Conservation (phyloP, 2,797 vertebrate genomes). For the Lepus townsendii region DNA sequence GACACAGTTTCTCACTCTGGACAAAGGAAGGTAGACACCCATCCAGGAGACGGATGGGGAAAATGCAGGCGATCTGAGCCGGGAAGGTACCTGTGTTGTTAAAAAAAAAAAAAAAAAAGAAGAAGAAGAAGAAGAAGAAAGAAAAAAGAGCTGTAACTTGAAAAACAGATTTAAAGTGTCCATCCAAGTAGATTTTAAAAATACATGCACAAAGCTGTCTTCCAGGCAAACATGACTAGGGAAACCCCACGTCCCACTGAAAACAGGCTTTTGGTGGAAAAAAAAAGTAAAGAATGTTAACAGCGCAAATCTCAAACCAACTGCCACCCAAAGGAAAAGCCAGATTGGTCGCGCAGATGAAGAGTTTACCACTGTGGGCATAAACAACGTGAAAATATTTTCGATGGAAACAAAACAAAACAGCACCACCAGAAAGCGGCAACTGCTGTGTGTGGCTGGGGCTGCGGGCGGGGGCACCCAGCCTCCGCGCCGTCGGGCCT, state of each 20-base stretch:
- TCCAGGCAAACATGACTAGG: constrained; percentile 12
- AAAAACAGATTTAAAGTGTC: constrained; percentile 25
- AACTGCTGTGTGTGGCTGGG: not conserved
- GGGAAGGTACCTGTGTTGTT: constrained; percentile 40
- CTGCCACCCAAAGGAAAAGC: constrained; percentile 26
- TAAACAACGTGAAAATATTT: constrained; percentile 59
- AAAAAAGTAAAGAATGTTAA: constrained; percentile 42
- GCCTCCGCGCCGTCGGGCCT: not conserved
- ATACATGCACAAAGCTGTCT: not conserved
- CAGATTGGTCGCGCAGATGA: constrained; percentile 28
- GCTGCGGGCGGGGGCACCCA: accelerated
- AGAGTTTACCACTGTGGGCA: constrained; percentile 59
- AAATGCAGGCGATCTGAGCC: constrained; percentile 3
- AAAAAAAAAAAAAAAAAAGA: not conserved
- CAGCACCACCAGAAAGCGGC: not conserved
- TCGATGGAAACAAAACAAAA: constrained; percentile 26
- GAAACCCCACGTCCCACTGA: not conserved
- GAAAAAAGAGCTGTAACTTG: not conserved
- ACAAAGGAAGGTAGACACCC: constrained; percentile 72
- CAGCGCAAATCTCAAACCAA: constrained; percentile 29
- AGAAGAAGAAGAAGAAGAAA: no score
- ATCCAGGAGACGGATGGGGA: constrained; percentile 53
- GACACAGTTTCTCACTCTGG: constrained; percentile 73
- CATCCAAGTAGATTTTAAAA: not conserved
- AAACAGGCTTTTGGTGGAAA: constrained; percentile 25